Evolutionary conservation across 2,888 invertebrate genomes (phyloP).

Genomic region (Pegoplata infirma): DNA sequence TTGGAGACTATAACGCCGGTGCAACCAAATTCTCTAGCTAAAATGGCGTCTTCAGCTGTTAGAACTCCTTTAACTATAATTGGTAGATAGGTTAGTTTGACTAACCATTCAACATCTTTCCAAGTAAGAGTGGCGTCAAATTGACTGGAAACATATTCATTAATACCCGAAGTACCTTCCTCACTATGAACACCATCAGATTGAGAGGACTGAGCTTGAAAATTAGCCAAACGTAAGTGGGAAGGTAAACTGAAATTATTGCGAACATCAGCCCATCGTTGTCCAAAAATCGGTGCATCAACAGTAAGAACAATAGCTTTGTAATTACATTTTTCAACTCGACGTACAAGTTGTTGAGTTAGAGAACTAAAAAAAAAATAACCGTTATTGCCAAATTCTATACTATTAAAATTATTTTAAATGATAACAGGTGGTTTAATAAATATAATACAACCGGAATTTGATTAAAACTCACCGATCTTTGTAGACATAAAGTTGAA

Average conservation of each 20-base stretch:
- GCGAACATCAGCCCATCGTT: constrained; percentile 87
- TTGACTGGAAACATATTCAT: constrained; percentile 86
- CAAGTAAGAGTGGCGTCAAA: constrained; percentile 91
- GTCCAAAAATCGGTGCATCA: constrained; percentile 92
- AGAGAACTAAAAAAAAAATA: constrained; percentile 79
- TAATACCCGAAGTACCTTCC: constrained; percentile 83
- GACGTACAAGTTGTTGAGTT: constrained; percentile 84
- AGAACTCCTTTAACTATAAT: constrained; percentile 92
- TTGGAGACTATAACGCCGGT: constrained; percentile 93
- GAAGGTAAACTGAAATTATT: constrained; percentile 90
- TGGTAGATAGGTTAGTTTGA: constrained; percentile 87
- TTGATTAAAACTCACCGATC: constrained; percentile 81
- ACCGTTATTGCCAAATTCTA: background rate
- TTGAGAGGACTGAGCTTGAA: constrained; percentile 80
- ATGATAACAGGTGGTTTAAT: background rate
- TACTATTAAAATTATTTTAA: too few relatives aligned
- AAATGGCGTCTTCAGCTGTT: constrained; percentile 90
- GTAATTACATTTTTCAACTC: constrained; percentile 91
- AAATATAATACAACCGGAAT: constrained; percentile 8
- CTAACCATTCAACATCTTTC: constrained; percentile 93
- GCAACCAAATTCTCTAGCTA: constrained; percentile 86
- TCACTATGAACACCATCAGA: constrained; percentile 69
- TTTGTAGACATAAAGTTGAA: constrained; percentile 93
- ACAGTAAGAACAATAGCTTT: constrained; percentile 92
- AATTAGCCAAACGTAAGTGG: constrained; percentile 91